Base-by-base conservation (phyloP, 2,797 vertebrate species). In the Picus viridis region DNA sequence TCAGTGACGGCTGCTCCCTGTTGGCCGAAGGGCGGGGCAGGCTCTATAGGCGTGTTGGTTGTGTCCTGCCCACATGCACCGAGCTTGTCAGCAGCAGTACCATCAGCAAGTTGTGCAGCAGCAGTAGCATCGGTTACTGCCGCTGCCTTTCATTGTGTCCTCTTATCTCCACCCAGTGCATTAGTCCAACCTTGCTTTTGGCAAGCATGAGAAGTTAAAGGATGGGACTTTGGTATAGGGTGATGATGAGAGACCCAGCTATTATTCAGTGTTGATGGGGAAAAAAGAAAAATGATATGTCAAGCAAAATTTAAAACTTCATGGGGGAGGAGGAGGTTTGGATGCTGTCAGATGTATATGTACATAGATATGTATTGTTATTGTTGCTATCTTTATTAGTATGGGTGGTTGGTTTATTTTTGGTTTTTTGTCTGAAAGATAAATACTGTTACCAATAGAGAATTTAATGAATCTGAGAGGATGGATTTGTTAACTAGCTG, bases 11-110 rank as follows among this genome's bases (percentile, higher is more conserved):
- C 79, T 11, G 65, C 73, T 82, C 39, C 82, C 87, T 72, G 82
- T 74, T 54, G 74, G 76, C 83, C 26, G 11, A 83, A 54, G 90
- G 93, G 92, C 81, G 90, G 92, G 54, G 69, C 20, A 58, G 70
- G 74, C 71, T 56, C 34, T 4, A 6, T 43, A 73, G 68, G 59
- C 62, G 71, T 83, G 72, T 71, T 41, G 70, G 24, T 23, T n/a
- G 74, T 17, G 88, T 82, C 91, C 70, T 90, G 81, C 83, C 89
- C 89, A 59, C 89, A 76, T 22, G 43, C 81, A 1, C 75, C 15
- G 27, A 10, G 84, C 58, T 63, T 64, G 86, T 63, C 81, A 6
- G 90, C 86, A 17, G 88, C 61, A 39, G 24, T 86, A 9, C 34
- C 90, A 61, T 73, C 85, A 45, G 59, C 78, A 62, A 56, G 58